Evolutionary conservation across 1,140 invertebrate species (phyloP), one percentile per base, ranked within the genome.

Genomic region (Leptopilina clavipes): DNA sequence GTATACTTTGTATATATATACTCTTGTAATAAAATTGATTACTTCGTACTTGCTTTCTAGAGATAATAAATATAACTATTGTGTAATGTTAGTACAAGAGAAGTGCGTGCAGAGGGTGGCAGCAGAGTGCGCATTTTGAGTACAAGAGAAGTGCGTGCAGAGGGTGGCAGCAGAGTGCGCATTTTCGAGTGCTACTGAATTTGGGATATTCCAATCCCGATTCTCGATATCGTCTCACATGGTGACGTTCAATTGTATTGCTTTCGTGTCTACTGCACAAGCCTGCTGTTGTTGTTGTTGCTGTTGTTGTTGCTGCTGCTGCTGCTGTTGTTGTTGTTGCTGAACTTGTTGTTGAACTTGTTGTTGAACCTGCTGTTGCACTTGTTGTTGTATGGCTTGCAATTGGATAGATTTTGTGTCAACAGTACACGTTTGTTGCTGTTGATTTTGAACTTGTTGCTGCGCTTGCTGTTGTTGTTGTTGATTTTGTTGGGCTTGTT

Each of bases 1-100:
- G 86, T 89, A 90, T 90, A 89, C 84, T 88, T 89, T 89, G 76
- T 86, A 59, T 87, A 88, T 87, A 88, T 87, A 89, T 86, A 89
- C 86, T 89, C 87, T 89, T 86, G 88, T 89, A 88, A 88, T 89
- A 90, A 90, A 90, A 89, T 86, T 85, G 89, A 86, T 90, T 90
- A 90, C 81, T 88, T 88, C 83, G 79, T 89, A 88, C 81, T 86
- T 85, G 85, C 83, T 83, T 40, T 88, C 87, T 89, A 89, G 76
- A 85, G 81, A 88, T 90, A 89, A 90, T 90, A 89, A 90, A 90
- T 90, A 88, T 86, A 88, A 84, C 85, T 89, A 89, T 86, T 86
- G 83, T 85, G 81, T 89, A 86, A 86, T 83, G 85, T 89, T 90
- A 90, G 89, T 90, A 89, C 87, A 89, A 88, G 89, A 89, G 84